These are phyloP conservation scores for Salticus scenicus DNA, from an alignment of 2,888 invertebrate species.

Conservation along the genomic window DNA sequence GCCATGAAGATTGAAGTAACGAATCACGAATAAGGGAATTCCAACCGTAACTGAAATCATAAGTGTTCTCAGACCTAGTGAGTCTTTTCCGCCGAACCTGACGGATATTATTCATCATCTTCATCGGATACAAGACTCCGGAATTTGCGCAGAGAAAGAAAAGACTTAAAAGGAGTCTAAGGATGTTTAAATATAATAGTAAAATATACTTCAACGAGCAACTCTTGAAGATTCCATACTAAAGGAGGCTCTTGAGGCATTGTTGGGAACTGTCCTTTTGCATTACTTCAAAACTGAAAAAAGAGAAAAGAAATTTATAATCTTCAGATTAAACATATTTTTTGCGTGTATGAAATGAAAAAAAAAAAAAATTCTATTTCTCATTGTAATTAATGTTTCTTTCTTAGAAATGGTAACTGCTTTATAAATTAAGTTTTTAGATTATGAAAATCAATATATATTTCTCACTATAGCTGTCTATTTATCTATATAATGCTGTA, in stretches of 20 bases:
- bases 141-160: background rate
- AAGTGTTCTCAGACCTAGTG: conserved; percentile 66
- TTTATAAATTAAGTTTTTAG: no score
- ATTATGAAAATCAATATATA: no score
- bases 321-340: no score
- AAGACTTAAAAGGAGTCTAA: background rate
- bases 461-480: no score
- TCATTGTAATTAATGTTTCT: no score
- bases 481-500: no score
- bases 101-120: conserved; percentile 68
- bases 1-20: conserved; percentile 73
- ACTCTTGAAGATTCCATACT: background rate
- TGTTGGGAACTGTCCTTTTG: background rate
- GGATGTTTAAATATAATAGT: background rate
- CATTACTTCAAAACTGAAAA: background rate
- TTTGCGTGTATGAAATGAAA: no score
- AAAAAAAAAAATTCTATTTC: no score
- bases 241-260: background rate
- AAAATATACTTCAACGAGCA: background rate
- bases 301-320: background rate
- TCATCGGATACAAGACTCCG: conserved; percentile 25
- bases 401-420: no score
- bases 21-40: conserved; percentile 73
- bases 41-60: conserved; percentile 71
- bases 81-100: conserved; percentile 60